Percentiles rank a stretch among this genome's conserved stretches.
Conservation (phyloP, 37 sponge, comb jelly and placozoan species). For the Cladorhizidae sp. region DNA sequence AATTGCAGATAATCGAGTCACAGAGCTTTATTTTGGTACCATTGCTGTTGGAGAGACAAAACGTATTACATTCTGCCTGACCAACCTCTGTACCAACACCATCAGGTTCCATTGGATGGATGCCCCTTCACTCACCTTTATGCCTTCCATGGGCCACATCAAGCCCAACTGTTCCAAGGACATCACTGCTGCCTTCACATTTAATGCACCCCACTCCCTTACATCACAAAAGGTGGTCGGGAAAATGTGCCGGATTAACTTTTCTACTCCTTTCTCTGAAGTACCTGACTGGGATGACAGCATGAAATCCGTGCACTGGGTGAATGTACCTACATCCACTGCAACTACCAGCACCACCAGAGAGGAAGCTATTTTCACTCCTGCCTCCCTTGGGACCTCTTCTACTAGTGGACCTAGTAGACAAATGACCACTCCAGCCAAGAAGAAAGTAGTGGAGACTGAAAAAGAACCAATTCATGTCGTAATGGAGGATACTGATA, state of each 20-base stretch:
- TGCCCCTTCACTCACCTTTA: conserved; percentile 62
- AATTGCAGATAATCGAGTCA: conserved; percentile 48
- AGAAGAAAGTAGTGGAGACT: conserved; percentile 76
- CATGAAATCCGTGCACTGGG: conserved; percentile 88
- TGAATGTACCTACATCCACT: conserved; percentile 37
- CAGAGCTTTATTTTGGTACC: conserved; percentile 83
- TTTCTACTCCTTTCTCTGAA: conserved; percentile 64
- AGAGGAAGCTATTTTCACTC: conserved; percentile 3
- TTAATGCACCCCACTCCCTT: conserved; percentile 54
- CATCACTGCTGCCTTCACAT: conserved; percentile 78
- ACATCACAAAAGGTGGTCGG: conserved; percentile 36
- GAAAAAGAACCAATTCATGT: conserved; percentile 89
- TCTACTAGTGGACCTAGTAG: not conserved
- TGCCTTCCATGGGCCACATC: conserved; percentile 85
- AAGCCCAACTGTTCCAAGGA: conserved; percentile 86
- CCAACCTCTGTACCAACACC: conserved; percentile 74
- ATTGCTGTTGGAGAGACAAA: conserved; percentile 73
- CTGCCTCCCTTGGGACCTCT: not conserved
- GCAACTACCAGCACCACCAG: not conserved
- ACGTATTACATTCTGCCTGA: conserved; percentile 87
- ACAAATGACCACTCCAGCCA: conserved; percentile 26
- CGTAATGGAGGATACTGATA: conserved; percentile 65
- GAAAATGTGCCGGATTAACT: conserved; percentile 68
- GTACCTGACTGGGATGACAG: conserved; percentile 96
- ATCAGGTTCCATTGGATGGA: conserved; percentile 74